Evolutionary conservation across 2,113 vertebrate genomes (phyloP).

Genomic region (Mus pahari): DNA sequence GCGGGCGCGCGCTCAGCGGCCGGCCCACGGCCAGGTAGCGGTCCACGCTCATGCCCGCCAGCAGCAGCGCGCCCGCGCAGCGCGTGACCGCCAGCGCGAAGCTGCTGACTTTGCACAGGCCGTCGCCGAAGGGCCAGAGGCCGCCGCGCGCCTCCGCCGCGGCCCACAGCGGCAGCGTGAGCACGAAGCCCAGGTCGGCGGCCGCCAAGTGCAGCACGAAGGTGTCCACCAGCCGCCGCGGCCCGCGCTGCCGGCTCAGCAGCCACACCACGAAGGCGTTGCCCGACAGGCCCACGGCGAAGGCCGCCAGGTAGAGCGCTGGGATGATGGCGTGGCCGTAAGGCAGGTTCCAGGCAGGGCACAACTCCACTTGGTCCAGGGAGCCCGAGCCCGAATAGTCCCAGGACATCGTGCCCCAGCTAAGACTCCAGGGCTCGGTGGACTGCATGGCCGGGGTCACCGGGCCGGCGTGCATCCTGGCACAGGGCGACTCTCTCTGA

Average conservation of each 20-base stretch:
- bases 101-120: slow-evolving; percentile 91
- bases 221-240: slow-evolving; percentile 90
- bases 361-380: slow-evolving; percentile 53
- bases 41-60: slow-evolving; percentile 90
- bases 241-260: slow-evolving; percentile 78
- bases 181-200: slow-evolving; percentile 91
- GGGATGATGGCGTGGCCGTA: slow-evolving; percentile 86
- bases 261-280: slow-evolving; percentile 91
- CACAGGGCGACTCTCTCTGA: not conserved
- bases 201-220: slow-evolving; percentile 91
- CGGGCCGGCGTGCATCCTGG: not conserved
- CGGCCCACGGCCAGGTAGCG: slow-evolving; percentile 91
- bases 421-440: slow-evolving; percentile 54
- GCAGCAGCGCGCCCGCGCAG: slow-evolving; percentile 92
- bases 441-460: not conserved
- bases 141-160: slow-evolving; percentile 78
- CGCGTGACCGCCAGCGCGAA: slow-evolving; percentile 90
- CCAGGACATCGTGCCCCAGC: not conserved
- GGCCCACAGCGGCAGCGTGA: slow-evolving; percentile 92
- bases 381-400: slow-evolving; percentile 14
- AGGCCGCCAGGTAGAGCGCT: slow-evolving; percentile 88
- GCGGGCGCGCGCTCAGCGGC: slow-evolving; percentile 84
- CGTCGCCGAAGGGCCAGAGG: slow-evolving; percentile 88
- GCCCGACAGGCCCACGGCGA: slow-evolving; percentile 89
- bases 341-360: slow-evolving; percentile 64